phyloP scores from a whole-genome alignment of 2,797 vertebrate species.

The Chloroceryle amazona region DNA sequence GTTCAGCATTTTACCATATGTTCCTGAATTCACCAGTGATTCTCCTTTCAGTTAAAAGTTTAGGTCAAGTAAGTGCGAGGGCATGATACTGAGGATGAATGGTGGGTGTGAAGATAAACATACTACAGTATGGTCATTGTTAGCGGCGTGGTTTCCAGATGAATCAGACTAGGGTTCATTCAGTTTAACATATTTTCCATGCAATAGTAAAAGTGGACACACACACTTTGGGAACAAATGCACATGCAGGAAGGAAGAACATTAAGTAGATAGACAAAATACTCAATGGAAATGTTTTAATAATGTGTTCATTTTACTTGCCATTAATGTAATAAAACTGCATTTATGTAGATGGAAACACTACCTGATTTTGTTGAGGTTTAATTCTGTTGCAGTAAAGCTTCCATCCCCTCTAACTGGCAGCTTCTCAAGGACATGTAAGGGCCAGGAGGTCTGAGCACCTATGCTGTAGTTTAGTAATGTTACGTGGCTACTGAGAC shows the following conservation, averaged over 20 bases:
- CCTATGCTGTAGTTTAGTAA: not conserved
- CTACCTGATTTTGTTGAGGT: not conserved
- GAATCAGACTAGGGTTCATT: constrained; percentile 62
- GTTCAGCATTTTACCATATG: not conserved
- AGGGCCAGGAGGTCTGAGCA: not conserved
- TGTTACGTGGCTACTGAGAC: not conserved
- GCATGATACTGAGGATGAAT: not conserved
- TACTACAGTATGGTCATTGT: constrained; percentile 26
- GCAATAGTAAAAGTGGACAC: constrained; percentile 7
- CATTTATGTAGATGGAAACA: not conserved
- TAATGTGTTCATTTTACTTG: constrained; percentile 15
- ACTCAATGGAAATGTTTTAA: constrained; percentile 1
- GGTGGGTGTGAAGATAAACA: constrained; percentile 53
- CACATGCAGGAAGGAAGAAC: constrained; percentile 47
- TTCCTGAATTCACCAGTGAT: constrained; percentile 46
- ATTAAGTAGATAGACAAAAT: constrained; percentile 17
- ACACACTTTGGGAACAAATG: constrained; percentile 42
- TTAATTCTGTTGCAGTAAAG: not conserved
- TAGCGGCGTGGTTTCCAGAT: constrained; percentile 53
- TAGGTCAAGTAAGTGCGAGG: constrained; percentile 27
- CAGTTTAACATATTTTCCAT: constrained; percentile 47
- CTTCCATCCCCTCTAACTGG: not conserved
- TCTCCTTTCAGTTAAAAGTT: constrained; percentile 18
- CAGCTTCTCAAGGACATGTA: not conserved
- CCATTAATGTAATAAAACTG: not conserved